Conservation (phyloP, 2,113 vertebrate species). For the Centrocercus urophasianus region DNA sequence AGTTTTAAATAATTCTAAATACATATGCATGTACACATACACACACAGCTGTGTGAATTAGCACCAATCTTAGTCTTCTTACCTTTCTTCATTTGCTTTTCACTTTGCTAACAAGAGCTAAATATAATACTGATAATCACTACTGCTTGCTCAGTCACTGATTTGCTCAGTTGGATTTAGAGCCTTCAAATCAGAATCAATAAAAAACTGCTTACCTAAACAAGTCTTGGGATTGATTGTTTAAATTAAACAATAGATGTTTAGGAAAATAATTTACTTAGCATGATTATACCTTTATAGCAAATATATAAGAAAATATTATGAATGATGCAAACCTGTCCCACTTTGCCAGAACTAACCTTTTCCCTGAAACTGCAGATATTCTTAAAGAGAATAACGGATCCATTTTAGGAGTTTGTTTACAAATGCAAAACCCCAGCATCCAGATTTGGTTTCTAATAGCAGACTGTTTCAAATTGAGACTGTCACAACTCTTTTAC, state of each 20-base stretch:
- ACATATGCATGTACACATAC: not conserved
- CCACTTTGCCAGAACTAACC: not conserved
- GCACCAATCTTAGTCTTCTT: not conserved
- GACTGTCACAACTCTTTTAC: not conserved
- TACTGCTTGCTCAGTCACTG: not conserved
- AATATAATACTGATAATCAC: not conserved
- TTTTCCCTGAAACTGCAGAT: not conserved
- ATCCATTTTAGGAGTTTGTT: not conserved
- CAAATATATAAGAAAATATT: not conserved
- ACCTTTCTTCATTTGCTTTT: not conserved
- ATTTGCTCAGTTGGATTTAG: not conserved
- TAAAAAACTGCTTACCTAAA: not conserved
- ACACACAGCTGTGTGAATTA: not conserved
- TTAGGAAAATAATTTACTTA: not conserved
- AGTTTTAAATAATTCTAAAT: not conserved
- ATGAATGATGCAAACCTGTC: not conserved
- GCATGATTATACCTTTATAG: not conserved
- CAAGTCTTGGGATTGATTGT: not conserved
- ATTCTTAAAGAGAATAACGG: not conserved
- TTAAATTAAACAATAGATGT: not conserved
- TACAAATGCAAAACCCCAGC: not conserved
- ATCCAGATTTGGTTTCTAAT: not conserved
- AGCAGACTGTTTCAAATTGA: not conserved
- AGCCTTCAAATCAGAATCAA: not conserved
- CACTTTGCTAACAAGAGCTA: not conserved